phyloP scores from a whole-genome alignment of 2,113 vertebrate genomes.

The Ictalurus punctatus region DNA sequence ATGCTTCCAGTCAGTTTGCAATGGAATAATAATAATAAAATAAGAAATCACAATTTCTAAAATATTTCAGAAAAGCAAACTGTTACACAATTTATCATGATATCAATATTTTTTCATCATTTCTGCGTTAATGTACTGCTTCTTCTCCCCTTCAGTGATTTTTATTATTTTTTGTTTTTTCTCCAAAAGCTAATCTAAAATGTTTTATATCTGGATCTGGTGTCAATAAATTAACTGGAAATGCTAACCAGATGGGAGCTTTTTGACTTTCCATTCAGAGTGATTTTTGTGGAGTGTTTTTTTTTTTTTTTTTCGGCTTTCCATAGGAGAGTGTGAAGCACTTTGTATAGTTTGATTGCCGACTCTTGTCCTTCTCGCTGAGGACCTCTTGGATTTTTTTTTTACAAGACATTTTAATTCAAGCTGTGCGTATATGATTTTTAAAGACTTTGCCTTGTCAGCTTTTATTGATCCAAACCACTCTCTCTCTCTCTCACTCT shows the following conservation, averaged over 20 bases:
- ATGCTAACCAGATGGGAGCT: not conserved
- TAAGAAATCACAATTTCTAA: not conserved
- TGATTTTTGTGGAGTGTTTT: not conserved
- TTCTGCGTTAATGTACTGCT: not conserved
- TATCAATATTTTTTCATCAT: not conserved
- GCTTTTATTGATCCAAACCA: slow-evolving; percentile 45
- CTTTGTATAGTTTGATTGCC: not conserved
- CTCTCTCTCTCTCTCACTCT: not conserved
- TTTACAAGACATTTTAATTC: slow-evolving; percentile 4
- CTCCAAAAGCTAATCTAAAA: not conserved
- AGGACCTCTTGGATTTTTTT: slow-evolving; percentile 12
- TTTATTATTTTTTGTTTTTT: not conserved
- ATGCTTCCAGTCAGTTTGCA: not conserved
- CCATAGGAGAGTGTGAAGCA: not conserved
- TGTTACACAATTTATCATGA: not conserved
- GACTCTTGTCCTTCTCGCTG: slow-evolving; percentile 15
- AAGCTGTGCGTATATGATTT: slow-evolving; percentile 22
- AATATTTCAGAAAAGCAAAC: not conserved
- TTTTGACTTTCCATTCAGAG: not conserved
- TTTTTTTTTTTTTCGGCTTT: not conserved
- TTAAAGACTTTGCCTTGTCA: slow-evolving; percentile 41
- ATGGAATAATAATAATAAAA: not conserved
- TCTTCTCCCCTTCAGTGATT: not conserved
- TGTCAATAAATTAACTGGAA: not conserved
- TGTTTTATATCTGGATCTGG: not conserved